phyloP scores from a whole-genome alignment of 1,140 invertebrate species.

The Drosophila erecta region DNA sequence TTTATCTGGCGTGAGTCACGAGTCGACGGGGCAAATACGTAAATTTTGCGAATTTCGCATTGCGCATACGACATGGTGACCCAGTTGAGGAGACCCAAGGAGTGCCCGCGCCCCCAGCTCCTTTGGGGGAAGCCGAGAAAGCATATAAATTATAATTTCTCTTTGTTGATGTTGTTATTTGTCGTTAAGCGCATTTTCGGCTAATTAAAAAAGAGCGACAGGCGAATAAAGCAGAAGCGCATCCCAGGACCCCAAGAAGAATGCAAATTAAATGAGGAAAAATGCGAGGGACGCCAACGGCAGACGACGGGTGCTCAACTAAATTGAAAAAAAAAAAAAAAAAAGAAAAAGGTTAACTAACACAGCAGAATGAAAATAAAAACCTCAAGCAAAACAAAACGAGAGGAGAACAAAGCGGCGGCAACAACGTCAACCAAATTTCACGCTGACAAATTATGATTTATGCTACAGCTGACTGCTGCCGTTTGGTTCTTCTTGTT shows the following conservation, averaged over 20 bases:
- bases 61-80: conserved; percentile 71
- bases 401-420: conserved; percentile 40
- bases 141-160: conserved; percentile 64
- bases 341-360: conserved; percentile 14
- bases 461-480: conserved; percentile 55
- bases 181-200: conserved; percentile 76
- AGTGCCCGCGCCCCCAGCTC: not conserved
- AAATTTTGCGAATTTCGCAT: conserved; percentile 38
- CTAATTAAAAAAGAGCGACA: conserved; percentile 78
- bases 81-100: conserved; percentile 38
- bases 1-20: conserved; percentile 24
- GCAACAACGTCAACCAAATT: conserved; percentile 43
- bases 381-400: conserved; percentile 44
- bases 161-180: conserved; percentile 70
- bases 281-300: conserved; percentile 52
- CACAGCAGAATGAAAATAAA: conserved; percentile 28
- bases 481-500: conserved; percentile 22
- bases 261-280: conserved; percentile 78
- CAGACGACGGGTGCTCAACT: conserved; percentile 20
- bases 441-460: conserved; percentile 78
- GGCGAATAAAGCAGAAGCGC: conserved; percentile 29
- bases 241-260: conserved; percentile 45
- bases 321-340: conserved; percentile 59
- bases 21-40: conserved; percentile 8
- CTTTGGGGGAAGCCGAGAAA: not conserved